A percentile compares a stretch with the other conserved stretches of the same genome.
phyloP scores from a whole-genome alignment of 2,797 vertebrate species.

The Ciconia nigra region DNA sequence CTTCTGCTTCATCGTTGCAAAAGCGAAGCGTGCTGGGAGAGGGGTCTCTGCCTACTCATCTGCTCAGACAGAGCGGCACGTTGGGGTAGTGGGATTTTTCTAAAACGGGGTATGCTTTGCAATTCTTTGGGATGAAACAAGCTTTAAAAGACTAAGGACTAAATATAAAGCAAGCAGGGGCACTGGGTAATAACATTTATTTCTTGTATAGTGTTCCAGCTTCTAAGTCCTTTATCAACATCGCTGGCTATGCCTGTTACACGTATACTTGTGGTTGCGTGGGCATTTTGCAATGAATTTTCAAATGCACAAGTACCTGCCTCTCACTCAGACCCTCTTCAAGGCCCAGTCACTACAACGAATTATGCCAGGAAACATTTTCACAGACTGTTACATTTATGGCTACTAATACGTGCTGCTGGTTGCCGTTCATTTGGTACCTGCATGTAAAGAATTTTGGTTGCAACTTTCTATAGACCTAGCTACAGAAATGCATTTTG shows the following conservation, averaged over 20 bases:
- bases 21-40: neutral
- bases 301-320: neutral
- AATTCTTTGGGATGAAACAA: neutral
- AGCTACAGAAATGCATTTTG: neutral
- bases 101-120: neutral
- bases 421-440: neutral
- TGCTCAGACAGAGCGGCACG: neutral
- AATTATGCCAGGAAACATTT: neutral
- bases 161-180: neutral
- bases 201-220: neutral
- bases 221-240: neutral
- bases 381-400: neutral
- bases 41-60: neutral
- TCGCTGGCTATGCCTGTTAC: neutral
- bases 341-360: neutral
- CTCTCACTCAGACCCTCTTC: neutral
- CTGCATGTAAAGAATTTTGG: neutral
- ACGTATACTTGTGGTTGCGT: neutral
- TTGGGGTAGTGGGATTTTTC: neutral
- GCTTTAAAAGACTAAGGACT: neutral
- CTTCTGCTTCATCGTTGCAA: neutral
- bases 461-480: neutral
- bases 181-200: neutral
- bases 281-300: neutral
- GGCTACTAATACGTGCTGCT: neutral